Conservation (phyloP, 2,797 vertebrate genomes). For the Parauchenoglanis punctatus region DNA sequence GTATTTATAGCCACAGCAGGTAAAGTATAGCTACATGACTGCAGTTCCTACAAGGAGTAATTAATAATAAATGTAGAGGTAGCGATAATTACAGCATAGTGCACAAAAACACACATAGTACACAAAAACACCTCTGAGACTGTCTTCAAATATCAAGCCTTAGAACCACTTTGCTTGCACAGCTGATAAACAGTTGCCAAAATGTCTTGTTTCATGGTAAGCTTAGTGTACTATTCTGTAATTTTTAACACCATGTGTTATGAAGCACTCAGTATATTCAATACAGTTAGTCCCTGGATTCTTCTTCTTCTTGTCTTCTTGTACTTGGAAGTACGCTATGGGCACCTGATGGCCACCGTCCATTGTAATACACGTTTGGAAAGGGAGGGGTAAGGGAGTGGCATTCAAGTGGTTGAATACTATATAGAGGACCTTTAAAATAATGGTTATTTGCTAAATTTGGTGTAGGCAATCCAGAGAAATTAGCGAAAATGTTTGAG, state of each 20-base stretch:
- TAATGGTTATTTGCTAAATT: no score
- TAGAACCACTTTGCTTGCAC: neutral
- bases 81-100: neutral
- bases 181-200: neutral
- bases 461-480: no score
- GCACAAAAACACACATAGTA: neutral
- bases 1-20: slow-evolving; percentile 20
- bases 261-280: neutral
- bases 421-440: no score
- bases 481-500: no score
- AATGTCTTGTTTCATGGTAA: neutral
- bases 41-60: slow-evolving; percentile 18
- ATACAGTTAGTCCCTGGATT: neutral
- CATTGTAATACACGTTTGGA: no score
- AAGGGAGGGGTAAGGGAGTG: no score
- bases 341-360: no score
- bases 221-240: neutral
- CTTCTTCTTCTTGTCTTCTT: neutral
- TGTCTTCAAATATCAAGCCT: neutral
- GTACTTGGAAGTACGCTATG: no score
- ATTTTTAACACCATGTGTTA: neutral
- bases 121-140: neutral
- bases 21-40: slow-evolving; percentile 30
- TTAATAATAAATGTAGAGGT: neutral
- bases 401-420: no score